Percentiles rank a stretch among this genome's conserved stretches.
Evolutionary conservation across 2,113 vertebrate species (phyloP).

Genomic region (Rallus limicola): DNA sequence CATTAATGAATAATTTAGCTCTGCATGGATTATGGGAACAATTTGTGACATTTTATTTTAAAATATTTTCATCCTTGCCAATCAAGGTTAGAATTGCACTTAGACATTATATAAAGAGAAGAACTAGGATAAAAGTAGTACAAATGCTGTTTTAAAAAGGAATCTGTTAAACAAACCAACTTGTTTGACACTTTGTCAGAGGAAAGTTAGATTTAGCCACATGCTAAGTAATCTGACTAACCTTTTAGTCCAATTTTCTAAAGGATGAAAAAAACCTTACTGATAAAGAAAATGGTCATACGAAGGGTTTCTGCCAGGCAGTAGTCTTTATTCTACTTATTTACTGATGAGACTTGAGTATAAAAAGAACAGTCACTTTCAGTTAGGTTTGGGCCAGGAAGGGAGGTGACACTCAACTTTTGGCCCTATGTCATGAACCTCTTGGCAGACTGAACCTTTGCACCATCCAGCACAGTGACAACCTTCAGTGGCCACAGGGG

Average conservation of each 20-base stretch:
- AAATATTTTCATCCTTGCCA: constrained; percentile 19
- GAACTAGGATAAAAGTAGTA: not conserved
- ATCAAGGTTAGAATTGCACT: not conserved
- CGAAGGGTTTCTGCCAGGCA: not conserved
- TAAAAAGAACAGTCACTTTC: not conserved
- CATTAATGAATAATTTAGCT: constrained; percentile 44
- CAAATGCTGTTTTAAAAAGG: not conserved
- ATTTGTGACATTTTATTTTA: constrained; percentile 1
- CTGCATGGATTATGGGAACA: not conserved
- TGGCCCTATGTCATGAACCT: not conserved
- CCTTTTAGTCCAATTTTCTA: not conserved
- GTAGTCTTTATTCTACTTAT: not conserved
- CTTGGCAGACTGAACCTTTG: not conserved
- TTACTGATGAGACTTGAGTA: not conserved
- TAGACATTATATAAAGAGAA: not conserved
- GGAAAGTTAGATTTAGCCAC: not conserved
- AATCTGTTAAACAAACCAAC: not conserved
- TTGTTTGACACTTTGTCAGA: not conserved
- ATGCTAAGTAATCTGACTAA: not conserved
- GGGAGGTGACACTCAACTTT: not conserved
- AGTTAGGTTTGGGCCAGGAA: not conserved
- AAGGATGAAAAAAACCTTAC: not conserved
- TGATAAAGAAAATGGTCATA: not conserved
- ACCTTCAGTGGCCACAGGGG: not conserved
- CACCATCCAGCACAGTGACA: not conserved